Percentiles rank a stretch among this genome's conserved stretches.
These are phyloP conservation scores for Barypeithes pellucidus DNA, from an alignment of 2,888 invertebrate genomes.

Conservation along the genomic window DNA sequence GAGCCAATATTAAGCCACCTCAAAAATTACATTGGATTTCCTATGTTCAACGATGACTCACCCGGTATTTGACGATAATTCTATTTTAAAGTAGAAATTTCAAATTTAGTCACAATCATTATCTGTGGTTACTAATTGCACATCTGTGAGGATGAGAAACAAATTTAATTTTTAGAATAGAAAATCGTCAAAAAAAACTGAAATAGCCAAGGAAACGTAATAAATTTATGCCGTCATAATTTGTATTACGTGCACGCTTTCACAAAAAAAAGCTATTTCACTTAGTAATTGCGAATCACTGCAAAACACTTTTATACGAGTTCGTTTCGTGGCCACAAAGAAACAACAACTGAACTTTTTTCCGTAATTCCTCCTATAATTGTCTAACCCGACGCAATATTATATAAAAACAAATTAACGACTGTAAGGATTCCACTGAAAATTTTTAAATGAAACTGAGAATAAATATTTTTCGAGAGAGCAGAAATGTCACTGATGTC, in stretches of 20 bases:
- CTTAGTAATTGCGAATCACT: neutral
- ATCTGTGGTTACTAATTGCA: no score
- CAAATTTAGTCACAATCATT: no score
- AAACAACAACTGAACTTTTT: slow-evolving; percentile 2
- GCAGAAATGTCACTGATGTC: slow-evolving; percentile 12
- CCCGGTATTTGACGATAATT: no score
- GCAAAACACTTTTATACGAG: neutral
- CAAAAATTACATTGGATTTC: no score
- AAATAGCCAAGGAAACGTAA: no score
- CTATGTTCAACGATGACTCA: no score
- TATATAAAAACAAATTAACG: slow-evolving; percentile 9
- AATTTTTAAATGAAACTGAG: slow-evolving; percentile 8
- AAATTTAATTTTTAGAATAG: no score
- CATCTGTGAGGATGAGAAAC: no score
- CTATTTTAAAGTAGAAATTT: no score
- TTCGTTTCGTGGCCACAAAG: neutral
- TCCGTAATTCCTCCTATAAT: slow-evolving; percentile 13
- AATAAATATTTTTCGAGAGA: neutral
- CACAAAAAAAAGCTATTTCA: neutral
- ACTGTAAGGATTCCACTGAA: slow-evolving; percentile 15
- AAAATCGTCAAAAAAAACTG: neutral
- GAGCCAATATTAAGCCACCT: no score
- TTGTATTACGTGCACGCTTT: neutral
- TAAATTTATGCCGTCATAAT: neutral
- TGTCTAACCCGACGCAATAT: neutral